A percentile compares a stretch with the other conserved stretches of the same genome.
Conservation (phyloP, 2,113 vertebrate species). For the Microtus richardsoni region DNA sequence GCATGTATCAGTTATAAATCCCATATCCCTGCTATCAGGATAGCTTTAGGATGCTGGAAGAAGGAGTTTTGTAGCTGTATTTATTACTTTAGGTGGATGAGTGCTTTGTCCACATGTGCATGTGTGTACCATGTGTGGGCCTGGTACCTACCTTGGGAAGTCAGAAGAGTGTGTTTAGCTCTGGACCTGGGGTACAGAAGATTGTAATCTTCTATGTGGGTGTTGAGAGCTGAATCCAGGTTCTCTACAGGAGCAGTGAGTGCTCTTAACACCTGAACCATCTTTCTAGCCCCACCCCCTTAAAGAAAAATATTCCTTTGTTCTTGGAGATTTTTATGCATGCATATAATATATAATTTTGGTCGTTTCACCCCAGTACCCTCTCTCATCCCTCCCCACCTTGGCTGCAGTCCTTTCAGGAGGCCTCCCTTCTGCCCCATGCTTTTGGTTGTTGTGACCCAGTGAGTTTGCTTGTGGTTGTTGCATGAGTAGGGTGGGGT, state of each 20-base stretch:
- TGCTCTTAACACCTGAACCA: not conserved
- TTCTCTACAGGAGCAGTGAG: not conserved
- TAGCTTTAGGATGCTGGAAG: not conserved
- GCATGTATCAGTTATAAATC: rapidly evolving
- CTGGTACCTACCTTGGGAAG: not conserved
- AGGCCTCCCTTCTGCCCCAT: too few species aligned
- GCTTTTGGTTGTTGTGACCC: too few species aligned
- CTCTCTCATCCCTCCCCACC: not conserved
- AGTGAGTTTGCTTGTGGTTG: not conserved
- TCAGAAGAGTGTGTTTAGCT: not conserved
- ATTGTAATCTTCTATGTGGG: not conserved
- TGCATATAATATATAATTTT: not conserved
- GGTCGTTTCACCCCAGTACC: not conserved
- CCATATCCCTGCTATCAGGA: rapidly evolving
- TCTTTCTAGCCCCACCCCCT: not conserved
- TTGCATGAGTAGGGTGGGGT: not conserved
- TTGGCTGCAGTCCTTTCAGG: too few species aligned
- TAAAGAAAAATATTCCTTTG: not conserved
- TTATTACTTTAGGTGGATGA: not conserved
- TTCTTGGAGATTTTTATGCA: not conserved
- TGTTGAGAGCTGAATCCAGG: not conserved
- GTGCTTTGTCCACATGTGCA: not conserved
- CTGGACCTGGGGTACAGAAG: not conserved
- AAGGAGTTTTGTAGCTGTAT: not conserved
- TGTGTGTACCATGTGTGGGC: not conserved